These are phyloP conservation scores for Tyrannus savana DNA, from an alignment of 2,113 vertebrate species.

Conservation along the genomic window DNA sequence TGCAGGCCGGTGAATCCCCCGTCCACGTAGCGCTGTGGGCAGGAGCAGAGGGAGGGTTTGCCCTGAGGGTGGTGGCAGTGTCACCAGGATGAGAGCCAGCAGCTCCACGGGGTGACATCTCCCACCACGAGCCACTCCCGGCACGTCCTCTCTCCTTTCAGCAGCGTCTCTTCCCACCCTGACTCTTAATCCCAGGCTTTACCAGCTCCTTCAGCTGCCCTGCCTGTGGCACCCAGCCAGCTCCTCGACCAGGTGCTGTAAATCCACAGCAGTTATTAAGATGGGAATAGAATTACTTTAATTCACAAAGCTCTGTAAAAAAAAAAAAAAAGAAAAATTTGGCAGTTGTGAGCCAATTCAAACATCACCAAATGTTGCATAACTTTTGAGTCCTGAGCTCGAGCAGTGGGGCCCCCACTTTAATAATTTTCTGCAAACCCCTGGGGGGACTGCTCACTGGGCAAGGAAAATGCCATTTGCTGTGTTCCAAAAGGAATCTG, in stretches of 20 bases:
- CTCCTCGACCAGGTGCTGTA: neutral
- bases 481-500: neutral
- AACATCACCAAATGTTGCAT: rapidly evolving
- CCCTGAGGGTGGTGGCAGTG: rapidly evolving
- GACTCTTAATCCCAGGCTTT: neutral
- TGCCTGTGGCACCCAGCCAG: neutral
- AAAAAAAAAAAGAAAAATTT: neutral
- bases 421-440: neutral
- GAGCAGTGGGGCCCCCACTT: neutral
- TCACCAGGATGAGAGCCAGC: neutral
- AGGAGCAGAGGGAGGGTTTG: neutral
- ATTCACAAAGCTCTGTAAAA: neutral
- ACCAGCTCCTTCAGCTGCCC: neutral
- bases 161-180: neutral
- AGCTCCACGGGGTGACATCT: neutral
- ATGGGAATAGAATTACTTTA: neutral
- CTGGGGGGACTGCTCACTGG: neutral
- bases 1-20: conserved; percentile 87
- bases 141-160: neutral
- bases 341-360: neutral
- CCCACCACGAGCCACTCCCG: rapidly evolving
- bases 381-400: neutral
- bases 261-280: neutral
- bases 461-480: neutral
- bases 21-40: conserved; percentile 83